Evolutionary conservation across 2,888 invertebrate species (phyloP).

Genomic region (Scaeva pyrastri): DNA sequence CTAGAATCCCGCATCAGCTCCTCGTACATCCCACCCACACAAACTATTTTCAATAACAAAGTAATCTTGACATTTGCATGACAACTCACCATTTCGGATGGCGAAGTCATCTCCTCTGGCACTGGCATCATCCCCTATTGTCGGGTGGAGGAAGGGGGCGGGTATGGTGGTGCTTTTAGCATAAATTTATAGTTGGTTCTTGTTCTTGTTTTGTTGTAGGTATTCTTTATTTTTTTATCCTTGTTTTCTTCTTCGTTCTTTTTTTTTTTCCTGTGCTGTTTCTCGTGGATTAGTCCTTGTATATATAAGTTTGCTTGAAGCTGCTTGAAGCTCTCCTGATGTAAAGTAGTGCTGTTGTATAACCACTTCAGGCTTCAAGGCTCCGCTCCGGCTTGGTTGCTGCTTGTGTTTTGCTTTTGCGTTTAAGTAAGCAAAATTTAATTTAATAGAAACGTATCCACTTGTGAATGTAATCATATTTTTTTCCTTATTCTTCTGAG

Average conservation of each 20-base stretch:
- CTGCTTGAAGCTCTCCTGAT: conserved; percentile 28
- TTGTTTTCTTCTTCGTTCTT: conserved; percentile 20
- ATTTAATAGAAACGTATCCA: conserved; percentile 76
- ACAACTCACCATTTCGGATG: conserved; percentile 69
- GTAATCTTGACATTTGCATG: conserved; percentile 76
- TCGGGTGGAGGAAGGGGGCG: conserved; percentile 28
- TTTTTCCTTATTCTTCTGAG: conserved; percentile 68
- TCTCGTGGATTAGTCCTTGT: conserved; percentile 67
- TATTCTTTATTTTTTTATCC: background rate
- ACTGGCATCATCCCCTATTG: conserved; percentile 41
- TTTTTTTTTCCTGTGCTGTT: conserved; percentile 10
- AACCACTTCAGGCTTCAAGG: conserved; percentile 44
- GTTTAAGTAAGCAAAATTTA: conserved; percentile 76
- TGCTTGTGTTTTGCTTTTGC: conserved; percentile 60
- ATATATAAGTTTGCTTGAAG: conserved; percentile 50
- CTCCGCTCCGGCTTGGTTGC: conserved; percentile 18
- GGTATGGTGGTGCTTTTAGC: conserved; percentile 59
- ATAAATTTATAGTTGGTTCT: conserved; percentile 73
- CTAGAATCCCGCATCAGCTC: too few species aligned
- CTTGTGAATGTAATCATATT: conserved; percentile 76
- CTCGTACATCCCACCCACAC: conserved; percentile 36
- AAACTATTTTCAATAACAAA: conserved; percentile 76
- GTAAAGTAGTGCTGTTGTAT: conserved; percentile 30
- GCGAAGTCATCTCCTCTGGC: conserved; percentile 59
- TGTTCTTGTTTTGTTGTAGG: conserved; percentile 67